phyloP scores from a whole-genome alignment of 2,888 invertebrate species.

The Oligia fasciuncula region DNA sequence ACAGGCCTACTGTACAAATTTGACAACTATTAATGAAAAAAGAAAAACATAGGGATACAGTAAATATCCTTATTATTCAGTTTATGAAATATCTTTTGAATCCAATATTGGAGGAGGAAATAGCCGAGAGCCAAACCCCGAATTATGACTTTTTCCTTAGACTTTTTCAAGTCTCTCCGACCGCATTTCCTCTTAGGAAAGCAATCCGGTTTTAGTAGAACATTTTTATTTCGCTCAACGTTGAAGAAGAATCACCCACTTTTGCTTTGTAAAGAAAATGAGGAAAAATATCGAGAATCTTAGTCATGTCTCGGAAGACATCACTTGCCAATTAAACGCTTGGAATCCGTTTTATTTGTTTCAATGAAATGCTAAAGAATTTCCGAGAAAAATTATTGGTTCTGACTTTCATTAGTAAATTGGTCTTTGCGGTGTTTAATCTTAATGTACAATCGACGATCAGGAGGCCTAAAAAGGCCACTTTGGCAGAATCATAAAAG shows the following conservation, averaged over 20 bases:
- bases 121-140: too few species aligned
- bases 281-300: slow-evolving; percentile 20
- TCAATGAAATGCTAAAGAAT: not conserved
- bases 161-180: too few species aligned
- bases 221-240: slow-evolving; percentile 23
- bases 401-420: not conserved
- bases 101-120: too few species aligned
- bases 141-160: too few species aligned
- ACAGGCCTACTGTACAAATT: too few species aligned
- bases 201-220: slow-evolving; percentile 20
- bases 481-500: too few species aligned
- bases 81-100: too few species aligned
- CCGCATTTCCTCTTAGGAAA: not conserved
- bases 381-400: too few species aligned
- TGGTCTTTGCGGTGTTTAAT: not conserved
- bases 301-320: slow-evolving; percentile 21
- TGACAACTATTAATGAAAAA: too few species aligned
- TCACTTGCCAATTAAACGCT: slow-evolving; percentile 21
- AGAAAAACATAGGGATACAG: too few species aligned
- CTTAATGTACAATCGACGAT: not conserved
- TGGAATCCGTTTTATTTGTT: slow-evolving; percentile 25
- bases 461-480: too few species aligned
- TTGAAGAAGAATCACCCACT: slow-evolving; percentile 29
- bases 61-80: too few species aligned
- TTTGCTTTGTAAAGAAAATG: slow-evolving; percentile 22